Percentiles rank a stretch among this genome's conserved stretches.
Evolutionary conservation across 2,113 vertebrate species (phyloP).

Genomic region (Isurus oxyrinchus): DNA sequence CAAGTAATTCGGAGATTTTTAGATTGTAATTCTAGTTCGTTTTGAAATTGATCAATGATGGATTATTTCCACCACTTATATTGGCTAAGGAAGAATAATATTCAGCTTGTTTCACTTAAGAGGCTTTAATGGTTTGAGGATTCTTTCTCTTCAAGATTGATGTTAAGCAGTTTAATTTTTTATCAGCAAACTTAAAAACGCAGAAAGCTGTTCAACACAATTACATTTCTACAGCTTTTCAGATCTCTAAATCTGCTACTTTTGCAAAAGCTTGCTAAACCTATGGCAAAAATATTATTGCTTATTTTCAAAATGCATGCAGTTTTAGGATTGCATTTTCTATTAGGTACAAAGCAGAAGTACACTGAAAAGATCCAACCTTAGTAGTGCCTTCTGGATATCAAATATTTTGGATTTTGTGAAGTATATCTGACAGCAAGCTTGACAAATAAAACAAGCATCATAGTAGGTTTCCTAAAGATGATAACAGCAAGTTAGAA

Average conservation of each 20-base stretch:
- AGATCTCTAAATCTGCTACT: conserved; percentile 43
- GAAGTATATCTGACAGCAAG: conserved; percentile 41
- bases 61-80: background rate
- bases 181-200: background rate
- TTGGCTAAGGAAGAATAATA: background rate
- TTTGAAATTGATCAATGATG: background rate
- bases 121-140: background rate
- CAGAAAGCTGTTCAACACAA: background rate
- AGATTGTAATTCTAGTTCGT: background rate
- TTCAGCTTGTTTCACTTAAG: background rate
- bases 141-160: background rate
- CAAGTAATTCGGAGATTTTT: background rate
- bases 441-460: conserved; percentile 9
- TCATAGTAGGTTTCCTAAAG: conserved; percentile 26
- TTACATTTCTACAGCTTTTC: conserved; percentile 31
- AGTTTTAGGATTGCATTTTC: conserved; percentile 34
- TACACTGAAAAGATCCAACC: conserved; percentile 17
- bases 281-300: conserved; percentile 39
- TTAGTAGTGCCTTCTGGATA: conserved; percentile 31
- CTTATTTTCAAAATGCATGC: conserved; percentile 43
- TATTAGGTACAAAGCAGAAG: conserved; percentile 39
- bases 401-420: conserved; percentile 42
- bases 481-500: conserved; percentile 37
- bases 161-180: background rate
- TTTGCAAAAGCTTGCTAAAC: conserved; percentile 46